These are phyloP conservation scores for Taphrorychus bicolor DNA, from an alignment of 2,888 invertebrate genomes.

Conservation along the genomic window DNA sequence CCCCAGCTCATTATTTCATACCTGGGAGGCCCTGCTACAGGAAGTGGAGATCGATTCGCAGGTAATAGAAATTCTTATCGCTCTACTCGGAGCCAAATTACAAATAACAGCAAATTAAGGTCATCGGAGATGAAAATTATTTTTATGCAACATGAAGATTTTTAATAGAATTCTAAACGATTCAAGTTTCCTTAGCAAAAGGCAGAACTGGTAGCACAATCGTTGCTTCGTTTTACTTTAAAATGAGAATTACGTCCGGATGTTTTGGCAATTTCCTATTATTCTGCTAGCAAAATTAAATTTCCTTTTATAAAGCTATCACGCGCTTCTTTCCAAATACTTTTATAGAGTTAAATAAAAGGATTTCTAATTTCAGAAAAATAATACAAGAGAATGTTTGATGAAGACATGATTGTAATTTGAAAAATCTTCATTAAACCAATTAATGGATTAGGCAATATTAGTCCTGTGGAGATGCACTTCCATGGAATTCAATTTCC, in stretches of 20 bases:
- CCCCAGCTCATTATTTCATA: constrained; percentile 82
- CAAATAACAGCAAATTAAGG: neutral
- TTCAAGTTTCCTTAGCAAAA: neutral
- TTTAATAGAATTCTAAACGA: neutral
- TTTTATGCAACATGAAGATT: too few relatives aligned
- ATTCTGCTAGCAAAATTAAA: neutral
- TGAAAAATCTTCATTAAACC: too few relatives aligned
- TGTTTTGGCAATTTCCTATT: neutral
- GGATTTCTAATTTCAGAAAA: too few relatives aligned
- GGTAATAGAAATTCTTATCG: constrained; percentile 49
- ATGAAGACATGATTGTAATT: too few relatives aligned
- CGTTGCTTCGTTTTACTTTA: neutral
- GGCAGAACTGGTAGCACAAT: neutral
- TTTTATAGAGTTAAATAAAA: neutral
- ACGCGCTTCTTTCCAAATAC: neutral
- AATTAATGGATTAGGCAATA: too few relatives aligned
- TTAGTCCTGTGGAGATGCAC: too few relatives aligned
- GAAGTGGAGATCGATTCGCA: constrained; percentile 91
- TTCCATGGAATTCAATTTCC: too few relatives aligned
- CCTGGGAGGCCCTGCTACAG: constrained; percentile 89
- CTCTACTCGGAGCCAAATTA: neutral
- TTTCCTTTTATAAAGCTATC: neutral
- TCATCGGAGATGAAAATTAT: neutral
- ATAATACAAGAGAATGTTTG: too few relatives aligned
- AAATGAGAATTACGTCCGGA: neutral